Base-by-base conservation (phyloP, 1,140 invertebrate genomes). In the Phocides pigmalion region DNA sequence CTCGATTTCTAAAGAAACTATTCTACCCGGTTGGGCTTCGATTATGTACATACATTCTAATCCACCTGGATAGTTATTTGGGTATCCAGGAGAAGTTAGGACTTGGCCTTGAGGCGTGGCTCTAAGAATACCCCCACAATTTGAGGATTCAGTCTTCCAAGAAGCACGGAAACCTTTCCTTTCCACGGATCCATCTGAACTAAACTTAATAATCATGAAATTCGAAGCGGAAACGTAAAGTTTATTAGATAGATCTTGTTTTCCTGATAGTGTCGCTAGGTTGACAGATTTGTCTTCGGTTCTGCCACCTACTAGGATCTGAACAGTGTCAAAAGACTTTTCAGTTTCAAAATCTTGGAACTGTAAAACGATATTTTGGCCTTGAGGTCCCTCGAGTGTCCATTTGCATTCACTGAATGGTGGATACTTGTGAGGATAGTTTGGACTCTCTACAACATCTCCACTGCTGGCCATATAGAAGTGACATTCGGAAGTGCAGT, bases 331-430 rank as follows among this genome's bases (percentile, higher is more conserved):
- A 79, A 98, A 98, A 74, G 97, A 96, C 84, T 98, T 97, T 92
- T 99, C 98, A 3, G 98, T 99, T 83, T 98, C 98, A 89, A 99
- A 99, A 92, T 98, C 97, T 93, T 97, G 97, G 90, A 99, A 98
- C 94, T 99, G 93, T 58, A 98, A 92, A 25, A 98, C 94, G 65
- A 99, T 98, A 76, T 98, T 98, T 85, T 98, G 97, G 37, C 98
- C 98, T 89, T 98, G 95, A 3, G 98, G 98, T 19, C 97, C 98
- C 93, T 99, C 98, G 44, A 99, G 92, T 0, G 98, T 98, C 98
- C 98, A 99, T 91, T 98, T 98, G 87, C 98, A 99, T 80, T 98
- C 97, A 56, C 95, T 95, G 50, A 98, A 94, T 1, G 97, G 94
- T 54, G 94, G 94, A 85, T 99, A 99, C 79, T 97, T 97, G 73